These are phyloP conservation scores for Trissolcus japonicus DNA, from an alignment of 2,888 invertebrate genomes.

Conservation along the genomic window DNA sequence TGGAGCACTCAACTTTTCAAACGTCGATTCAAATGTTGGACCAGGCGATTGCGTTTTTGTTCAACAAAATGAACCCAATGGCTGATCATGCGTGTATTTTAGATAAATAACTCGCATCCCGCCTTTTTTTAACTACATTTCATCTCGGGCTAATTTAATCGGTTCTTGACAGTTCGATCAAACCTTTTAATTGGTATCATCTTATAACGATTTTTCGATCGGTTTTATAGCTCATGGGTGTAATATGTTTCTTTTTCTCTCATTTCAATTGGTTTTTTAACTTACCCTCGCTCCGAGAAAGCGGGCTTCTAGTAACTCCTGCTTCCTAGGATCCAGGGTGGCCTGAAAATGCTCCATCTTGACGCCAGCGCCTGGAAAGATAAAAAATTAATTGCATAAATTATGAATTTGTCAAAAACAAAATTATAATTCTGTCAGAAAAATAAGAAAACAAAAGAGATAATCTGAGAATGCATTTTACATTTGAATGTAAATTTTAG, in stretches of 20 bases:
- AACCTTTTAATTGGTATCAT: background rate
- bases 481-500: too few species aligned
- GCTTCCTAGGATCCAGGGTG: slow-evolving; percentile 98
- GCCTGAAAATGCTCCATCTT: slow-evolving; percentile 98
- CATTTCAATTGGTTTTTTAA: slow-evolving; percentile 62
- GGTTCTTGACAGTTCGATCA: background rate
- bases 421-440: too few species aligned
- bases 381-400: slow-evolving; percentile 15
- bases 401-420: background rate
- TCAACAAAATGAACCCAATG: too few species aligned
- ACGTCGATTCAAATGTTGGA: too few species aligned
- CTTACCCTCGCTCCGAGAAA: slow-evolving; percentile 97
- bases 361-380: slow-evolving; percentile 88
- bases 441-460: too few species aligned
- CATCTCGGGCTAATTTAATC: background rate
- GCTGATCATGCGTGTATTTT: too few species aligned
- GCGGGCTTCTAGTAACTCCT: slow-evolving; percentile 98
- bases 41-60: too few species aligned
- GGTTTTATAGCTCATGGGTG: background rate
- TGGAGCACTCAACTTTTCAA: too few species aligned
- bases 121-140: too few species aligned
- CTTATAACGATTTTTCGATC: background rate
- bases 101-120: too few species aligned
- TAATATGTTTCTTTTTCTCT: background rate
- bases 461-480: too few species aligned